Evolutionary conservation across 92 coral and sea anemone species (phyloP), one percentile per base, ranked within the genome.

Genomic region (Zoanthus solanderi): DNA sequence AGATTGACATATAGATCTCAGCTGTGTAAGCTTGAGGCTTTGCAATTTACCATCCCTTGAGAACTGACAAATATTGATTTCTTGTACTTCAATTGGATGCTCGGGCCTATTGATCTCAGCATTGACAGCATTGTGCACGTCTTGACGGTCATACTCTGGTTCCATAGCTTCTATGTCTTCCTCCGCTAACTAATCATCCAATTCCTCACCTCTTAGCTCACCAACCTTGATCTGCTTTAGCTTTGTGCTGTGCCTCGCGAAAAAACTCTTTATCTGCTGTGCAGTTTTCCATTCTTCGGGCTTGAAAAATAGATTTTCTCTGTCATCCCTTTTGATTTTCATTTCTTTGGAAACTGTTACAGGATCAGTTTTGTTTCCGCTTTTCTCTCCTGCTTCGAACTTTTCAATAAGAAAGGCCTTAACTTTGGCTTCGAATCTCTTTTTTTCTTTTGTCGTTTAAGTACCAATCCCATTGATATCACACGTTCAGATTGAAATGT

Each of bases 391-490:
- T 65, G 66, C 74, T 57, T 93, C 87, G 75, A 87, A 93, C 73
- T 87, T 90, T 75, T 90, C 87, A 37, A 90, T 72, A 7, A 93
- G 76, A 69, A 50, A 93, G 61, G 76, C 84, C 61, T 88, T 88
- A 14, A 88, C 92, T 58, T 78, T 93, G 23, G 88, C 93, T 53
- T 29, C 92, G 28, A 86, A 53, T 47, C 89, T 77, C 78, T 54
- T 66, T 68, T 68, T 85, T 78, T 76, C 72, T 78, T 88, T 85
- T 50, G 86, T 84, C 23, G 85, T 56, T 86, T 91, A 66, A 93
- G 92, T 29, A 90, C 96, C 92, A 94, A 93, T 53, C 96, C 96
- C 90, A 83, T 92, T 37, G 28, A 83, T 54, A 30, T 63, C 57
- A 69, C 72, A 78, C 32, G 80, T 58, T 68, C 69, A 42, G 50